These are phyloP conservation scores for Psilopsiagon aurifrons DNA, from an alignment of 2,113 vertebrate species.

Conservation along the genomic window DNA sequence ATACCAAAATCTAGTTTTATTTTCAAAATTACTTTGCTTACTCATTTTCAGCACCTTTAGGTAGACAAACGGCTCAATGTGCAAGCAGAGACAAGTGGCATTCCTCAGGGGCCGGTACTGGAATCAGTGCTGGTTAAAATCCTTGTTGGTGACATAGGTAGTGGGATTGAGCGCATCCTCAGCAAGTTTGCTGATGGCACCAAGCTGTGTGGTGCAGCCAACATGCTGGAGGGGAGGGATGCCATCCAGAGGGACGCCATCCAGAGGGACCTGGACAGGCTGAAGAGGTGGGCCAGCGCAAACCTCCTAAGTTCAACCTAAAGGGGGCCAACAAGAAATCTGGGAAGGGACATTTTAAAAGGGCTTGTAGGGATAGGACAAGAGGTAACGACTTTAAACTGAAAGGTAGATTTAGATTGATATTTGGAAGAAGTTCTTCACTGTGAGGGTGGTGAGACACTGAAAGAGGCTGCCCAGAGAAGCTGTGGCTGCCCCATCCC, in stretches of 20 bases:
- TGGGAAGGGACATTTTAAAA: not conserved
- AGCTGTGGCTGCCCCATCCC: not conserved
- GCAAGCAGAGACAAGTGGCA: not conserved
- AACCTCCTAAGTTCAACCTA: not conserved
- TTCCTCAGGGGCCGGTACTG: not conserved
- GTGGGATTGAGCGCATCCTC: not conserved
- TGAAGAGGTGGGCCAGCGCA: not conserved
- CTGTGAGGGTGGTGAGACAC: not conserved
- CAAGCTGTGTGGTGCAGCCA: not conserved
- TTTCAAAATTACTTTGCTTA: not conserved
- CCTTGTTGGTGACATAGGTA: not conserved
- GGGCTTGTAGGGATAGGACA: not conserved
- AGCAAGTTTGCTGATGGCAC: not conserved
- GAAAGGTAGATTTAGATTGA: not conserved
- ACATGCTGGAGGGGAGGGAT: not conserved
- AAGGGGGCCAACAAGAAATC: not conserved
- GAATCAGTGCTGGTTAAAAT: not conserved
- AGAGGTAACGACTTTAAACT: not conserved
- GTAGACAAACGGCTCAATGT: not conserved
- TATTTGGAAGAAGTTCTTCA: not conserved
- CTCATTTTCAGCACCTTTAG: not conserved
- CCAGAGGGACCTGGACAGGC: not conserved
- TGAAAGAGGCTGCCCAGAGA: not conserved
- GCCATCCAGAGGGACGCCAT: not conserved
- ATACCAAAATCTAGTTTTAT: not conserved